Evolutionary conservation across 2,113 vertebrate genomes (phyloP).

Genomic region (Hirundichthys speculiger): DNA sequence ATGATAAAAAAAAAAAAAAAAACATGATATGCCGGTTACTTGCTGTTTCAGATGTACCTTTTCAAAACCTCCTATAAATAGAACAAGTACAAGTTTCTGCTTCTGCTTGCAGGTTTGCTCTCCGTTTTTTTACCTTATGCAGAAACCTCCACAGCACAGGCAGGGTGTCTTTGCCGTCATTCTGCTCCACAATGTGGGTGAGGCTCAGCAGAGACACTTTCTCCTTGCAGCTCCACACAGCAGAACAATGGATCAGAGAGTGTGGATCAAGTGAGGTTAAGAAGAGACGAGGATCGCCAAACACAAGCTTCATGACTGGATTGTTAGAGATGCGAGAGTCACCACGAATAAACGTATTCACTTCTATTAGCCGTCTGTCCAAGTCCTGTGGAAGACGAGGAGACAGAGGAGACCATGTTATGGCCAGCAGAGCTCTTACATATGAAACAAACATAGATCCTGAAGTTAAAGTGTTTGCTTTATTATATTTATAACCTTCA

Average conservation of each 20-base stretch:
- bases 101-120: background rate
- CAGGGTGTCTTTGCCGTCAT: slow-evolving; percentile 81
- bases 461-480: background rate
- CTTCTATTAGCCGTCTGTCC: slow-evolving; percentile 79
- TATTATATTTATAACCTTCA: slow-evolving; percentile 79
- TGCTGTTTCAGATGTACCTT: too few relatives aligned
- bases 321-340: slow-evolving; percentile 87
- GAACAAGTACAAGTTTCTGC: background rate
- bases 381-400: slow-evolving; percentile 73
- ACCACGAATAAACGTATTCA: slow-evolving; percentile 81
- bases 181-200: slow-evolving; percentile 86
- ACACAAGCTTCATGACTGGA: slow-evolving; percentile 85
- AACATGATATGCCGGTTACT: too few relatives aligned
- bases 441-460: background rate
- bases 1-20: too few relatives aligned
- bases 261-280: slow-evolving; percentile 78
- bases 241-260: slow-evolving; percentile 82
- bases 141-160: slow-evolving; percentile 91
- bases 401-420: background rate
- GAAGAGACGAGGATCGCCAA: slow-evolving; percentile 83
- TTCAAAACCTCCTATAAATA: background rate
- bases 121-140: slow-evolving; percentile 80
- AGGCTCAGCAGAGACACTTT: slow-evolving; percentile 85
- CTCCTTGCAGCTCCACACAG: slow-evolving; percentile 89
- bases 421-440: background rate